A percentile compares a stretch with the other conserved stretches of the same genome.
phyloP scores from a whole-genome alignment of 1,140 invertebrate genomes.

The Drosophila lini region DNA sequence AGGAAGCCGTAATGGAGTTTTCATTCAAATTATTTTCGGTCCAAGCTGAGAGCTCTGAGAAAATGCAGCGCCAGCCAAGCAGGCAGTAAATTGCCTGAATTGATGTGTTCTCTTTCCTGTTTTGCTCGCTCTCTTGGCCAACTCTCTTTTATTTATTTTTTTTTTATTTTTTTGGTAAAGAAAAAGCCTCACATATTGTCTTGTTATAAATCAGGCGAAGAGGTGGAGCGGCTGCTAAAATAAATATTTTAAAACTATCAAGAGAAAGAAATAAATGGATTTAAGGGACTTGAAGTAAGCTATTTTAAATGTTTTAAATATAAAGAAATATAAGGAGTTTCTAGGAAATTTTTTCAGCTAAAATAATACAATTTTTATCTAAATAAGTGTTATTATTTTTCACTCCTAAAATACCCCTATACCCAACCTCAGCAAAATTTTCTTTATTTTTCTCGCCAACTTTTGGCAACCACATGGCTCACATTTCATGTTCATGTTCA shows the following conservation, averaged over 20 bases:
- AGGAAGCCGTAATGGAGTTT: conserved; percentile 83
- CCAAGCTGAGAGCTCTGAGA: conserved; percentile 14
- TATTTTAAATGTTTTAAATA: background rate
- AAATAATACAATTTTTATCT: background rate
- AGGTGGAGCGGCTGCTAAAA: conserved; percentile 27
- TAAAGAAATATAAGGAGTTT: too few species aligned
- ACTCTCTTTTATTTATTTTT: conserved; percentile 10
- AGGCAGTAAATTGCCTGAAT: conserved; percentile 68
- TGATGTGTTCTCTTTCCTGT: conserved; percentile 74
- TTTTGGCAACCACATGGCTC: conserved; percentile 32
- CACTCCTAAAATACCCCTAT: background rate
- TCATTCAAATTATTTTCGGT: conserved; percentile 83
- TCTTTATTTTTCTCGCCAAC: background rate
- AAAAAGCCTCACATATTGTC: conserved; percentile 50
- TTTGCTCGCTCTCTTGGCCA: conserved; percentile 46
- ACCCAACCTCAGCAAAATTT: background rate
- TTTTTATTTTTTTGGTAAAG: conserved; percentile 9
- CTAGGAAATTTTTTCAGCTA: background rate
- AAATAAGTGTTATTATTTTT: background rate
- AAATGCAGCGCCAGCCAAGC: conserved; percentile 41
- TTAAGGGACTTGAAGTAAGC: too few species aligned
- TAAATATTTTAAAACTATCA: conserved; percentile 1
- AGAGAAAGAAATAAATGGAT: background rate
- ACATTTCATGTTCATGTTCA: conserved; percentile 44
- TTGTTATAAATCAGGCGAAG: conserved; percentile 60